These are phyloP conservation scores for Orbicella faveolata DNA, from an alignment of 64 coral and sea anemone genomes.

Conservation along the genomic window DNA sequence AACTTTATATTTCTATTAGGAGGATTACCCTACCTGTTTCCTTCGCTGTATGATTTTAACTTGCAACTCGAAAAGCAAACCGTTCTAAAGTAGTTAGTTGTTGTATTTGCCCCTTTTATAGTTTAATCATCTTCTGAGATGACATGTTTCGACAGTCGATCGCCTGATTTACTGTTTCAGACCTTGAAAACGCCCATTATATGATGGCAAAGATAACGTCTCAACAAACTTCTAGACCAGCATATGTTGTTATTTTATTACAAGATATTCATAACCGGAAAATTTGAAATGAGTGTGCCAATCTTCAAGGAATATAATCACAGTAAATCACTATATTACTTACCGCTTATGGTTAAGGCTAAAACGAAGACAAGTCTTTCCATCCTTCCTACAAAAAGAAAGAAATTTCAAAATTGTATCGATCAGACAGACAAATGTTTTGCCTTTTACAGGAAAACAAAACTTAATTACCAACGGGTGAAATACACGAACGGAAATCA, in stretches of 20 bases:
- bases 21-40: too few relatives aligned
- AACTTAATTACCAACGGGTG: conserved; percentile 1
- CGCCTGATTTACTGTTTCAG: too few relatives aligned
- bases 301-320: too few relatives aligned
- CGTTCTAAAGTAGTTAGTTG: too few relatives aligned
- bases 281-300: background rate
- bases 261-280: background rate
- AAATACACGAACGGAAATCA: conserved; percentile 6
- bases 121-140: too few relatives aligned
- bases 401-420: background rate
- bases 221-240: background rate
- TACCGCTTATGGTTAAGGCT: conserved; percentile 35
- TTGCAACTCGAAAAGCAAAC: too few relatives aligned
- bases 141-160: too few relatives aligned
- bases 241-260: conserved; percentile 9
- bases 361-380: conserved; percentile 34
- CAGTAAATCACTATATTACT: background rate
- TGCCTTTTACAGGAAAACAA: background rate
- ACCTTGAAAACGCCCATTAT: too few relatives aligned
- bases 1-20: too few relatives aligned
- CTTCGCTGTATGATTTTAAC: too few relatives aligned
- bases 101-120: too few relatives aligned
- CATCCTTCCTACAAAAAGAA: conserved; percentile 19
- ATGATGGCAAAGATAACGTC: background rate
- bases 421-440: background rate